A percentile compares a stretch with the other conserved stretches of the same genome.
Conservation (phyloP, 2,888 invertebrate genomes). For the Parascotia fuliginaria region DNA sequence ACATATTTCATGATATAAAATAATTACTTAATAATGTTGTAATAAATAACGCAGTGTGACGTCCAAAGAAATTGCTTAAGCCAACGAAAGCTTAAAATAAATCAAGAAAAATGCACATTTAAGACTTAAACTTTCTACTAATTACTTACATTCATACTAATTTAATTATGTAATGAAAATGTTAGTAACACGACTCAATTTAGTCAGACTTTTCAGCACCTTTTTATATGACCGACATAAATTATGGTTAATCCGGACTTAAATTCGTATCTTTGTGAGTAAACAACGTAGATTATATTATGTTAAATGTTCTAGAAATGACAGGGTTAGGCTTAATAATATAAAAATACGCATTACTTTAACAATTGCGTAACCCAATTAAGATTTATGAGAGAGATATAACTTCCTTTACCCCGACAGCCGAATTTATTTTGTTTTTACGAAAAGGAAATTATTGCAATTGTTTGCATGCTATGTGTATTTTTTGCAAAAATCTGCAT, state of each 20-base stretch:
- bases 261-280: slow-evolving; percentile 42
- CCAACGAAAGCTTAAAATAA: slow-evolving; percentile 6
- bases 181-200: slow-evolving; percentile 38
- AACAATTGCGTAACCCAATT: too few relatives aligned
- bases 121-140: slow-evolving; percentile 14
- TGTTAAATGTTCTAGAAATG: slow-evolving; percentile 36
- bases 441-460: too few relatives aligned
- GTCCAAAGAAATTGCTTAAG: slow-evolving; percentile 7
- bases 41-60: slow-evolving; percentile 8
- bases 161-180: slow-evolving; percentile 44
- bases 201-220: slow-evolving; percentile 38
- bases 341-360: neutral
- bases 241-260: slow-evolving; percentile 49
- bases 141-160: slow-evolving; percentile 33
- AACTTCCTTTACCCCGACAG: too few relatives aligned
- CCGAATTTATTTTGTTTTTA: too few relatives aligned
- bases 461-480: too few relatives aligned
- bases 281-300: slow-evolving; percentile 38
- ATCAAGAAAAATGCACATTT: slow-evolving; percentile 18
- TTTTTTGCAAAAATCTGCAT: too few relatives aligned
- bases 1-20: neutral
- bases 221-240: slow-evolving; percentile 52
- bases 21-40: slow-evolving; percentile 3
- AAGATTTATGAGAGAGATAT: too few relatives aligned
- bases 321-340: slow-evolving; percentile 8